Evolutionary conservation across 2,113 vertebrate species (phyloP).

Genomic region (Cryptotis parvus): DNA sequence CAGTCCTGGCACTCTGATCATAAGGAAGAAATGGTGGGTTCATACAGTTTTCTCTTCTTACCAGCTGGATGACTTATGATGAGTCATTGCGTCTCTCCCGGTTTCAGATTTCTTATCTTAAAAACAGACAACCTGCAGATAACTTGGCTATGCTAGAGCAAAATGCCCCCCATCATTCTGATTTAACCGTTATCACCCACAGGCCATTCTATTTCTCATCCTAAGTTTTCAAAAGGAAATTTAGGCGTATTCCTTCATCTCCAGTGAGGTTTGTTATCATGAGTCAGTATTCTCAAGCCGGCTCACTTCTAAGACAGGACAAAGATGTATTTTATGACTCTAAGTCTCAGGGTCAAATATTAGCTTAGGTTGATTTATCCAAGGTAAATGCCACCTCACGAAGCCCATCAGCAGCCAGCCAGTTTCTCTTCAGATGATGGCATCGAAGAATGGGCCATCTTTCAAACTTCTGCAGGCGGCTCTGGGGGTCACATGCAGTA

Average conservation of each 20-base stretch:
- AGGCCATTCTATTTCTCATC: background rate
- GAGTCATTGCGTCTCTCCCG: background rate
- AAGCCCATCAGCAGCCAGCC: background rate
- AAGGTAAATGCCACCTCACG: background rate
- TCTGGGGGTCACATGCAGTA: background rate
- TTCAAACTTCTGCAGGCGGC: background rate
- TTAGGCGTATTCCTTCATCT: background rate
- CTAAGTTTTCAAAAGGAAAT: background rate
- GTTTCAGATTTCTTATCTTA: slow-evolving; percentile 2
- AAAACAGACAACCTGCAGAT: slow-evolving; percentile 15
- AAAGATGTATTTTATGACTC: slow-evolving; percentile 3
- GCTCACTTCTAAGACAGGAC: background rate
- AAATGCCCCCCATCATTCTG: background rate
- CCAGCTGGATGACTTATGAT: background rate
- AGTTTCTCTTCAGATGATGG: background rate
- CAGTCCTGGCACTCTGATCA: background rate
- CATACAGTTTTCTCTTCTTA: background rate
- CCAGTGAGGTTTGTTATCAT: background rate
- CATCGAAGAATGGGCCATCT: background rate
- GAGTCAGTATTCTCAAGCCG: background rate
- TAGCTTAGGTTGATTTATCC: background rate
- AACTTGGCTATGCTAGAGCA: background rate
- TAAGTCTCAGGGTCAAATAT: background rate
- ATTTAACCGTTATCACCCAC: background rate
- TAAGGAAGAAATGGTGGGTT: background rate